These are phyloP conservation scores for Hirtodrosophila cameraria DNA, from an alignment of 2,888 invertebrate genomes.

Conservation along the genomic window DNA sequence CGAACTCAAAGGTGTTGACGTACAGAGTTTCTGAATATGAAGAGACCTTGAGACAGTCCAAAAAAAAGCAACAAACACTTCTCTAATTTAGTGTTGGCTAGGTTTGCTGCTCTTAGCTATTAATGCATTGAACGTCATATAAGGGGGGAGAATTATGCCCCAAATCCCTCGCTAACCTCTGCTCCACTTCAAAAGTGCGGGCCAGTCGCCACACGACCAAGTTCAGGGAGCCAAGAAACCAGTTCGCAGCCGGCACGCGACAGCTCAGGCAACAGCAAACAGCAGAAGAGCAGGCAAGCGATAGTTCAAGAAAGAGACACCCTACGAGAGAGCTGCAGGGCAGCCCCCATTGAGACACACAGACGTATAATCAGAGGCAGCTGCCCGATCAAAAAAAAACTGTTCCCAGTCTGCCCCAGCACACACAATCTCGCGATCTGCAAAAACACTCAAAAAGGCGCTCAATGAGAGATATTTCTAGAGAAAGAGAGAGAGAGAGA, in stretches of 20 bases:
- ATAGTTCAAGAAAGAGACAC: not conserved
- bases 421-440: conserved; percentile 1
- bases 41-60: conserved; percentile 29
- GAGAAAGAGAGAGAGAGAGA: not conserved
- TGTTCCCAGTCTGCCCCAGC: conserved; percentile 39
- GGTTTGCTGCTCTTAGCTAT: conserved; percentile 20
- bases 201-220: conserved; percentile 39
- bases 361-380: conserved; percentile 51
- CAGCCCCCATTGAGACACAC: conserved; percentile 22
- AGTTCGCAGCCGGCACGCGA: conserved; percentile 80
- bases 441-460: conserved; percentile 8
- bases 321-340: conserved; percentile 28
- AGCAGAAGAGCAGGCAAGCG: not conserved
- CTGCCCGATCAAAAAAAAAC: conserved; percentile 20
- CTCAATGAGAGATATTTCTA: conserved; percentile 9
- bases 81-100: conserved; percentile 39
- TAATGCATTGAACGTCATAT: conserved; percentile 33
- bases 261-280: conserved; percentile 39
- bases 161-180: not conserved
- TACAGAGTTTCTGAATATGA: conserved; percentile 1
- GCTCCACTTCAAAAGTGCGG: conserved; percentile 28
- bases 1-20: conserved; percentile 67
- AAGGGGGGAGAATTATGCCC: too few relatives aligned
- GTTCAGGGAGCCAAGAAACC: conserved; percentile 27
- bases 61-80: not conserved